These are phyloP conservation scores for Cheilosia vernalis DNA, from an alignment of 2,888 invertebrate species.

Conservation along the genomic window DNA sequence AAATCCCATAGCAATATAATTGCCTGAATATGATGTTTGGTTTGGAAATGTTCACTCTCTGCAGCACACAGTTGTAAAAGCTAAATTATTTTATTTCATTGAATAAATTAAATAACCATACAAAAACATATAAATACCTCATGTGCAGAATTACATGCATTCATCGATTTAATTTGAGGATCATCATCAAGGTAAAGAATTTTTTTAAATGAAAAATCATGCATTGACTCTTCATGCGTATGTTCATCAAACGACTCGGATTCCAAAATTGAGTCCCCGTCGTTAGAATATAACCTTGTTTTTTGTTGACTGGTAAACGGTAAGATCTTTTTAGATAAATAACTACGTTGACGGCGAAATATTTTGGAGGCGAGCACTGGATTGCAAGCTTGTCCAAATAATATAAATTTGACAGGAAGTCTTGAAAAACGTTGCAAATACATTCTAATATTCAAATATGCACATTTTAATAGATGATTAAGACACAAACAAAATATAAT, in stretches of 20 bases:
- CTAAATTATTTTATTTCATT: constrained; percentile 49
- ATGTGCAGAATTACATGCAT: constrained; percentile 32
- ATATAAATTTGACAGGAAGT: constrained; percentile 10
- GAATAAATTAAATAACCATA: not conserved
- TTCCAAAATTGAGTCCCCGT: constrained; percentile 46
- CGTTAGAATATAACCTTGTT: constrained; percentile 48
- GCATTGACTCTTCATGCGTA: constrained; percentile 30
- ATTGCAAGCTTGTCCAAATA: not conserved
- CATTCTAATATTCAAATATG: constrained; percentile 38
- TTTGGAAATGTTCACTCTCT: constrained; percentile 44
- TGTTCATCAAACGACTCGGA: constrained; percentile 41
- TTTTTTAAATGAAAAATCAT: constrained; percentile 51
- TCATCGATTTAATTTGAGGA: constrained; percentile 29
- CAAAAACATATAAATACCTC: constrained; percentile 33
- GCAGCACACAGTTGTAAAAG: constrained; percentile 60
- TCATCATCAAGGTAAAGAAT: constrained; percentile 52
- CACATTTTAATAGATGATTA: constrained; percentile 24
- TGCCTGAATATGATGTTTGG: constrained; percentile 77
- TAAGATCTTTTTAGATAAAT: not conserved
- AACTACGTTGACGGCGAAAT: not conserved
- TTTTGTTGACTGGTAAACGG: not conserved
- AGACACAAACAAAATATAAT: not conserved
- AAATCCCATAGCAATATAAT: constrained; percentile 78
- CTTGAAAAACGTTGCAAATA: constrained; percentile 30
- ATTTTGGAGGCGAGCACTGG: not conserved